A percentile compares a stretch with the other conserved stretches of the same genome.
phyloP scores from a whole-genome alignment of 1,140 invertebrate genomes.

The Ooceraea biroi region DNA sequence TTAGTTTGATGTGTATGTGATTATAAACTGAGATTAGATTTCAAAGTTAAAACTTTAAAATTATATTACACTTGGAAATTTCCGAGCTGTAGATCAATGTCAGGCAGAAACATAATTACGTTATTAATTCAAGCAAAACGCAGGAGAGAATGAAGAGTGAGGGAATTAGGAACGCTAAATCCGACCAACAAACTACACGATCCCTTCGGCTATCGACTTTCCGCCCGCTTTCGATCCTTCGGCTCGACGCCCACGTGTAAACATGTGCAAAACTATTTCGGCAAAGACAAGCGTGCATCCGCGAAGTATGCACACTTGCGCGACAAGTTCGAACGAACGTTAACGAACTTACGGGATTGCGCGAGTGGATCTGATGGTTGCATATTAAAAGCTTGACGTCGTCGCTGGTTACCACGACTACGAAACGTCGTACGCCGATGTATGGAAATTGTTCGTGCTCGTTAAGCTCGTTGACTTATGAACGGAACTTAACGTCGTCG shows the following conservation, averaged over 20 bases:
- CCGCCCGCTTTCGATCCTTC: not conserved
- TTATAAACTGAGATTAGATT: no score
- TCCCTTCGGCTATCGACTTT: constrained; percentile 40
- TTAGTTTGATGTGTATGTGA: no score
- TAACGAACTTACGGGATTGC: constrained; percentile 57
- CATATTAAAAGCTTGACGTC: constrained; percentile 59
- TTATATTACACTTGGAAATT: not conserved
- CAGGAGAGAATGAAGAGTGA: constrained; percentile 5
- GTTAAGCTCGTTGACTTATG: constrained; percentile 65
- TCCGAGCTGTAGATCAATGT: constrained; percentile 9
- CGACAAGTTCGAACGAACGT: constrained; percentile 49
- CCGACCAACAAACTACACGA: constrained; percentile 23
- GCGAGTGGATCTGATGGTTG: constrained; percentile 48
- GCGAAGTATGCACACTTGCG: not conserved
- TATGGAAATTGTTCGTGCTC: constrained; percentile 61
- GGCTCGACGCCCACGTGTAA: not conserved
- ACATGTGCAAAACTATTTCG: constrained; percentile 31
- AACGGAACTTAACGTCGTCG: constrained; percentile 49
- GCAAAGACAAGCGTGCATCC: not conserved
- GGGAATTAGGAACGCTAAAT: constrained; percentile 28
- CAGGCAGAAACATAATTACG: constrained; percentile 1
- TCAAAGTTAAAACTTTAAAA: no score
- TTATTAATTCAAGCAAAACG: constrained; percentile 47
- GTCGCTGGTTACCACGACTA: constrained; percentile 19
- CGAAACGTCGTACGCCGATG: constrained; percentile 56